Evolutionary conservation across 2,797 vertebrate genomes (phyloP).

Genomic region (Pseudochirops cupreus): DNA sequence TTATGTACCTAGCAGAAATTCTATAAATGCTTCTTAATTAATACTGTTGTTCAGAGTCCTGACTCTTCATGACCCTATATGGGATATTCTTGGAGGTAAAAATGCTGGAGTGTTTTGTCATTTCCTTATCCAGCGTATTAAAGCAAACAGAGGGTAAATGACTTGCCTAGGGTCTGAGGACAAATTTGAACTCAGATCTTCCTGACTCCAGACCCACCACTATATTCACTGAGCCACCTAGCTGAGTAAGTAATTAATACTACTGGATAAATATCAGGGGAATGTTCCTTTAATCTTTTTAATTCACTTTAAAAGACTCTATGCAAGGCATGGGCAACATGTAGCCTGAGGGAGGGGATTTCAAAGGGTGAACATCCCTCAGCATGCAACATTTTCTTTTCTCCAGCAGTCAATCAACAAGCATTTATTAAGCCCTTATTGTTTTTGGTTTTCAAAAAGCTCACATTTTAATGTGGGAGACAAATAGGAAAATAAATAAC

Average conservation of each 20-base stretch:
- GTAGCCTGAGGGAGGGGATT: neutral
- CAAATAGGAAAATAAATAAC: neutral
- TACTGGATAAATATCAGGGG: neutral
- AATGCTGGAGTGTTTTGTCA: no score
- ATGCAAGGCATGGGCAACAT: neutral
- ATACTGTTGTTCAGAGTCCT: no score
- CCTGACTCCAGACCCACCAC: neutral
- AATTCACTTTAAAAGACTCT: neutral
- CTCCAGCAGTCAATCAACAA: neutral
- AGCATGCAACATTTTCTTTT: neutral
- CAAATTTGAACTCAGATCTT: neutral
- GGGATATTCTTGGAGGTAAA: no score
- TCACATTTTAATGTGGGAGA: neutral
- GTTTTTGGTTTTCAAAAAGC: neutral
- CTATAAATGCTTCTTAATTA: no score
- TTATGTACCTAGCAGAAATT: no score
- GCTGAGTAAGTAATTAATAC: neutral
- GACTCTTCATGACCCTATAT: no score
- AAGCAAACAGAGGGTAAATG: neutral
- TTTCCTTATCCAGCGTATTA: no score
- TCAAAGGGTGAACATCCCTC: neutral
- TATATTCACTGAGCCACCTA: neutral
- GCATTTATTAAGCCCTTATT: neutral
- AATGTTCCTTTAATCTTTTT: neutral
- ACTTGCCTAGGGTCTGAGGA: neutral